phyloP scores from a whole-genome alignment of 2,113 vertebrate genomes.

The Nanorana parkeri region DNA sequence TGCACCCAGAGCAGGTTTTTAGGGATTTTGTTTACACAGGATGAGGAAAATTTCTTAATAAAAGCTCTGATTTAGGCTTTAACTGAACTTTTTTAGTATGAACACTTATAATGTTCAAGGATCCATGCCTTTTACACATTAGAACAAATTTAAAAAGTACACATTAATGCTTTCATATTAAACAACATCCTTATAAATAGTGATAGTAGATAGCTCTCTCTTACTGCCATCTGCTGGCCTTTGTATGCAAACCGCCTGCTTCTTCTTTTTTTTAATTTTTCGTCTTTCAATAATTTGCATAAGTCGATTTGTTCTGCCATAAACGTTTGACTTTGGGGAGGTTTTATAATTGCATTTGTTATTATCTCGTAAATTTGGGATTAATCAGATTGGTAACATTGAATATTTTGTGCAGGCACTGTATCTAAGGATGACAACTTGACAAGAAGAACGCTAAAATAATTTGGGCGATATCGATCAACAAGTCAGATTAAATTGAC shows the following conservation, averaged over 20 bases:
- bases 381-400: constrained; percentile 23
- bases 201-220: neutral
- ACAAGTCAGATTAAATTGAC: neutral
- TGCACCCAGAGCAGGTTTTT: no score
- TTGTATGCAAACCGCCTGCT: neutral
- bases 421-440: neutral
- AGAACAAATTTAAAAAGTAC: no score
- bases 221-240: constrained; percentile 40
- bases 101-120: no score
- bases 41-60: no score
- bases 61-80: no score
- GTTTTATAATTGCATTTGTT: constrained; percentile 42
- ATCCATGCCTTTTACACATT: no score
- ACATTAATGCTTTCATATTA: no score
- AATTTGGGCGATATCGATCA: constrained; percentile 19
- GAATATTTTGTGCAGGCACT: neutral
- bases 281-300: constrained; percentile 9
- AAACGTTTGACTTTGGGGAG: constrained; percentile 12
- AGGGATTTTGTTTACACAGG: no score
- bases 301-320: constrained; percentile 34
- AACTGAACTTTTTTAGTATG: no score
- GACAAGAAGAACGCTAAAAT: neutral
- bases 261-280: neutral
- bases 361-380: constrained; percentile 32
- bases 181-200: no score